Evolutionary conservation across 2,797 vertebrate genomes (phyloP).

Genomic region (Betta splendens): DNA sequence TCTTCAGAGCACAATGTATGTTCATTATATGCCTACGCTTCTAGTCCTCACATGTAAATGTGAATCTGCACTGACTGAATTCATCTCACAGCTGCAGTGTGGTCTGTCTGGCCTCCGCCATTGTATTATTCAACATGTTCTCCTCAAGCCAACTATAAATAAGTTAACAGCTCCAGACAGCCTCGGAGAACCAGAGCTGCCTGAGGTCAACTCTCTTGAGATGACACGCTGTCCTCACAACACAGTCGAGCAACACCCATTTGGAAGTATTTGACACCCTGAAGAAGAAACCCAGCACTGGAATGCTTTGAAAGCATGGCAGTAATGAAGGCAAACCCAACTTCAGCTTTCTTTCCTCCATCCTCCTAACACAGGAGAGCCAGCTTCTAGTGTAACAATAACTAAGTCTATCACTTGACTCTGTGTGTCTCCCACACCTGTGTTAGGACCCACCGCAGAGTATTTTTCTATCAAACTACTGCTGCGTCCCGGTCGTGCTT

Average conservation of each 20-base stretch:
- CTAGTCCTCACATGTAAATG: constrained; percentile 10
- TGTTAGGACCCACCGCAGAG: constrained; percentile 29
- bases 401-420: background rate
- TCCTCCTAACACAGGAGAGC: background rate
- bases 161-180: constrained; percentile 70
- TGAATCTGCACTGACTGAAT: constrained; percentile 26
- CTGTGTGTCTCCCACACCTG: constrained; percentile 51
- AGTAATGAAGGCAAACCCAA: constrained; percentile 1
- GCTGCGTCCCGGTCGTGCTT: constrained; percentile 47
- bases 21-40: background rate
- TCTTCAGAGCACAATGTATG: background rate
- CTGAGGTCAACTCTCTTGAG: constrained; percentile 60
- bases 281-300: constrained; percentile 39
- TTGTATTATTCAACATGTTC: constrained; percentile 77
- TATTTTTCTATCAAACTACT: constrained; percentile 49
- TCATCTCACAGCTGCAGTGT: constrained; percentile 50
- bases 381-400: constrained; percentile 1
- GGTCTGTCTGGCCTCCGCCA: constrained; percentile 55
- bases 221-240: constrained; percentile 53
- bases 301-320: constrained; percentile 40
- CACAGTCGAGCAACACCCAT: constrained; percentile 34
- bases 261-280: constrained; percentile 58
- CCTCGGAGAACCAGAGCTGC: constrained; percentile 56
- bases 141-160: constrained; percentile 75
- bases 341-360: background rate